Percentiles rank a stretch among this genome's conserved stretches.
Evolutionary conservation across 2,797 vertebrate genomes (phyloP).

Genomic region (Thaleichthys pacificus): DNA sequence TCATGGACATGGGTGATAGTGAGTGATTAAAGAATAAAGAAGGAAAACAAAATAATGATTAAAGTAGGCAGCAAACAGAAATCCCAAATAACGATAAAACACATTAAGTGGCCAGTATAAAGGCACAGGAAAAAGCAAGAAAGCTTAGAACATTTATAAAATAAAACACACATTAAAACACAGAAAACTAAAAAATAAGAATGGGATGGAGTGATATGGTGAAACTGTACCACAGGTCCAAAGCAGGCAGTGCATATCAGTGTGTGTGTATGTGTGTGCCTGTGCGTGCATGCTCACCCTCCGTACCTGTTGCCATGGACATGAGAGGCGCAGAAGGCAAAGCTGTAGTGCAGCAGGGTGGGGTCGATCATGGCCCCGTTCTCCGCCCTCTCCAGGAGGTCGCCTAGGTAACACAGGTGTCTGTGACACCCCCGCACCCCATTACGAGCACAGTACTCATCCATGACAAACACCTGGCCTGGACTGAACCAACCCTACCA

Average conservation of each 20-base stretch:
- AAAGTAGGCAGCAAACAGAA: constrained; percentile 37
- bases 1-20: constrained; percentile 36
- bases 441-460: constrained; percentile 96
- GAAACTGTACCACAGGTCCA: neutral
- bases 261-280: constrained; percentile 2
- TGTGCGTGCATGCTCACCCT: constrained; percentile 1
- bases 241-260: constrained; percentile 10
- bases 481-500: constrained; percentile 98
- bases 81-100: constrained; percentile 27
- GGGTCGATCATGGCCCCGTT: constrained; percentile 99
- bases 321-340: constrained; percentile 97
- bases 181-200: constrained; percentile 26
- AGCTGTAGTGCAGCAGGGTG: constrained; percentile 99
- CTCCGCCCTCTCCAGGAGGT: constrained; percentile 94
- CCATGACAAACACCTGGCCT: constrained; percentile 97
- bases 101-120: constrained; percentile 5
- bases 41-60: constrained; percentile 47
- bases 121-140: constrained; percentile 24
- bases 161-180: constrained; percentile 30
- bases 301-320: constrained; percentile 93
- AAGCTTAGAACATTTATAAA: constrained; percentile 41
- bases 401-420: constrained; percentile 95
- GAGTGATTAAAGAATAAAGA: constrained; percentile 45
- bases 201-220: constrained; percentile 12
- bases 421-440: constrained; percentile 96